Conservation (phyloP, 2,888 invertebrate species). For the Acanthoscelides obtectus region DNA sequence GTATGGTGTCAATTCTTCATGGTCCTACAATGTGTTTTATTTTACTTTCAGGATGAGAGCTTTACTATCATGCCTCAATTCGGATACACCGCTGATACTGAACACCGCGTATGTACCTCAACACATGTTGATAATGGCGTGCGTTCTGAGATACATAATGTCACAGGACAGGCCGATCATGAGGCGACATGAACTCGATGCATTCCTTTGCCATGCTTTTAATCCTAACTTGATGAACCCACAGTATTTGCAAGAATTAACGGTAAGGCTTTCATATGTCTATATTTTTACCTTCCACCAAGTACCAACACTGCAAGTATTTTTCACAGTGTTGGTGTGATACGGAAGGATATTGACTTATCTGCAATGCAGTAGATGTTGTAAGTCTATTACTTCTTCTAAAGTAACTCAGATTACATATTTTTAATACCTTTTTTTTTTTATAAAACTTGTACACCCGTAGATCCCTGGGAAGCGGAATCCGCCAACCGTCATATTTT, state of each 20-base stretch:
- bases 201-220: slow-evolving; percentile 85
- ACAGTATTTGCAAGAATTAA: slow-evolving; percentile 82
- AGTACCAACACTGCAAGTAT: neutral
- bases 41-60: slow-evolving; percentile 59
- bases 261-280: slow-evolving; percentile 54
- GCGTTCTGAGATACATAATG: slow-evolving; percentile 79
- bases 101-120: slow-evolving; percentile 86
- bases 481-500: too few species aligned
- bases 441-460: too few species aligned
- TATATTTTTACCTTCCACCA: neutral
- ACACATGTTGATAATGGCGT: slow-evolving; percentile 81
- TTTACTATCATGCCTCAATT: slow-evolving; percentile 81
- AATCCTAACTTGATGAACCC: slow-evolving; percentile 85
- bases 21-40: too few species aligned
- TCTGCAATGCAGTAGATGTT: neutral
- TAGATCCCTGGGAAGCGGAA: too few species aligned
- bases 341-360: neutral
- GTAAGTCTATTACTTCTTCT: neutral
- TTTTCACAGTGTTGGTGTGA: neutral
- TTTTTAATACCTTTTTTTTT: too few species aligned
- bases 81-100: slow-evolving; percentile 80
- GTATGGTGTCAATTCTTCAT: too few species aligned
- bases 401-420: neutral
- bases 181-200: slow-evolving; percentile 80
- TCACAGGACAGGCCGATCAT: slow-evolving; percentile 67